Conservation (phyloP, 2,888 invertebrate species). For the Halictus quadricinctus region DNA sequence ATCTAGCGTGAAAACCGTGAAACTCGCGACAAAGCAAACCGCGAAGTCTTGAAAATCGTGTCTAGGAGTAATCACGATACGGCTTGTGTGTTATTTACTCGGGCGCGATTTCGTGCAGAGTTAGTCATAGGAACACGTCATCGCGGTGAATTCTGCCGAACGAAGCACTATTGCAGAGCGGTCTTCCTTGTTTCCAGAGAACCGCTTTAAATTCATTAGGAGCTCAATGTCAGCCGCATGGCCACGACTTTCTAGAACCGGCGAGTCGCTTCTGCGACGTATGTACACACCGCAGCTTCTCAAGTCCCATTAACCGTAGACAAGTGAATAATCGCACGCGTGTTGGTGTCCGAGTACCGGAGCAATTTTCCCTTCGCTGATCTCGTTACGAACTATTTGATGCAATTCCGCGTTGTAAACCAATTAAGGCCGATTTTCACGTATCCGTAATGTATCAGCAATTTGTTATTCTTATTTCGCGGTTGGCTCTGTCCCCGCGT, state of each 20-base stretch:
- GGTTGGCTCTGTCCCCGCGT: too few relatives aligned
- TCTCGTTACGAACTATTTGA: slow-evolving; percentile 57
- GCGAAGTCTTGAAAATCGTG: neutral
- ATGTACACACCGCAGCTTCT: neutral
- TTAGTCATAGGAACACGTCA: neutral
- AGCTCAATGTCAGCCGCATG: slow-evolving; percentile 32
- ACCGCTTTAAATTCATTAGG: slow-evolving; percentile 30
- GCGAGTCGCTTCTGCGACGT: neutral
- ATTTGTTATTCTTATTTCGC: neutral
- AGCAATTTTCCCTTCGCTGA: slow-evolving; percentile 66
- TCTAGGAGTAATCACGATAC: neutral
- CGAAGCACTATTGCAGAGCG: neutral
- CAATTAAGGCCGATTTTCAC: neutral
- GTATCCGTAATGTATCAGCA: neutral
- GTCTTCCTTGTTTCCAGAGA: slow-evolving; percentile 8
- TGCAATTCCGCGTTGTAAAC: slow-evolving; percentile 23
- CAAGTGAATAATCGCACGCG: slow-evolving; percentile 77
- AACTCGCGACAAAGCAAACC: neutral
- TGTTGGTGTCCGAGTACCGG: slow-evolving; percentile 56
- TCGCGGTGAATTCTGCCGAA: slow-evolving; percentile 10
- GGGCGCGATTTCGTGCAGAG: neutral
- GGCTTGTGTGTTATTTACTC: slow-evolving; percentile 9
- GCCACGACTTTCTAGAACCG: slow-evolving; percentile 49
- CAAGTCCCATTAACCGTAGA: slow-evolving; percentile 70
- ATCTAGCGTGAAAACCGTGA: too few relatives aligned